Evolutionary conservation across 2,888 invertebrate genomes (phyloP).

Genomic region (Lordiphosa fenestrarum): DNA sequence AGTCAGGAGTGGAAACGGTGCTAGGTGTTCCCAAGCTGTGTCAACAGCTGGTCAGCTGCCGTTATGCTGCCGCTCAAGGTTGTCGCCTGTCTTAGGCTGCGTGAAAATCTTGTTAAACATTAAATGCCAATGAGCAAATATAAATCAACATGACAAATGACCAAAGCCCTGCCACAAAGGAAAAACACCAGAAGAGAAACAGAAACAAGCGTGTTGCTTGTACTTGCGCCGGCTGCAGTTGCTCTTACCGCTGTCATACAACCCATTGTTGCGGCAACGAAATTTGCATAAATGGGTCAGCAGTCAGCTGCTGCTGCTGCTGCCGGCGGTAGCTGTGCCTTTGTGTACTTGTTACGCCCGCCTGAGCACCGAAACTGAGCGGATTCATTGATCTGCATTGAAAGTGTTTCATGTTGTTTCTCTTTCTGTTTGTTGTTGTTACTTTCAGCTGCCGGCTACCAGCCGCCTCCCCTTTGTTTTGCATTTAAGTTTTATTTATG

Average conservation of each 20-base stretch:
- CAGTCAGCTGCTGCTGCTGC: slow-evolving; percentile 21
- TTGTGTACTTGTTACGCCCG: slow-evolving; percentile 64
- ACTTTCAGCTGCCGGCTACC: neutral
- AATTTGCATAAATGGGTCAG: slow-evolving; percentile 74
- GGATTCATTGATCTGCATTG: slow-evolving; percentile 35
- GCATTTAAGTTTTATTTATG: slow-evolving; percentile 49
- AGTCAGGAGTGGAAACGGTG: slow-evolving; percentile 20
- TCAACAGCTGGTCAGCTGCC: slow-evolving; percentile 11
- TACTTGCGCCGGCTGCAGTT: slow-evolving; percentile 48
- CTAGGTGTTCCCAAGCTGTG: slow-evolving; percentile 21
- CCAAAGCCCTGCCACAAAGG: slow-evolving; percentile 34
- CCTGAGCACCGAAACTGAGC: slow-evolving; percentile 7
- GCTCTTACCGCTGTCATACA: slow-evolving; percentile 24
- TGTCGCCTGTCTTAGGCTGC: slow-evolving; percentile 60
- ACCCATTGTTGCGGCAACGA: slow-evolving; percentile 61
- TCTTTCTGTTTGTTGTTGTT: neutral
- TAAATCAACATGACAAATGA: slow-evolving; percentile 74
- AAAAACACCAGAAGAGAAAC: slow-evolving; percentile 9
- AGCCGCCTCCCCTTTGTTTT: slow-evolving; percentile 27
- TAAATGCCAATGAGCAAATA: slow-evolving; percentile 71
- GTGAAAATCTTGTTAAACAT: slow-evolving; percentile 71
- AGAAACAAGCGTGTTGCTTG: slow-evolving; percentile 13
- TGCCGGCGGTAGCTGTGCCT: slow-evolving; percentile 40
- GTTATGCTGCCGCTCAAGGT: slow-evolving; percentile 46
- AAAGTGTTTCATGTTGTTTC: slow-evolving; percentile 30